Base-by-base conservation (phyloP, 1,140 invertebrate genomes). In the Xylocopa sonorina region DNA sequence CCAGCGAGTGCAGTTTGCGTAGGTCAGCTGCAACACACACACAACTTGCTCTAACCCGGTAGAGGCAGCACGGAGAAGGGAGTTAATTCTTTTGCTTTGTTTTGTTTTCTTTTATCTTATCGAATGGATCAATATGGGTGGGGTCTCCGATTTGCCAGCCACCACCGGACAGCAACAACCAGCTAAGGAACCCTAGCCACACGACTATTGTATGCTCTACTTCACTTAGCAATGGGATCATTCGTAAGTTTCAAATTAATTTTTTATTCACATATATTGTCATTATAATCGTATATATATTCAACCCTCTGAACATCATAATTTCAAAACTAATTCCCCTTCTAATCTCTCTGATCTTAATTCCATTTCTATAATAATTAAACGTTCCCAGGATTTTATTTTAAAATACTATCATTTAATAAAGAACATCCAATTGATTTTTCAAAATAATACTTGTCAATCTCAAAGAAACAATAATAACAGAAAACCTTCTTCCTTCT, bases 1-100 rank as follows among this genome's bases (percentile, higher is more conserved):
- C 95, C 93, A 95, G 93, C 90, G 94, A 95, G 93, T 95, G 94
- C 91, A 94, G 94, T 93, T 94, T 95, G 90, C 92, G 92, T 92
- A 92, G 92, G 92, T 92, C 92, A 93, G 92, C 92, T 93, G 92
- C 92, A 93, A 93, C 92, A 93, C 92, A 93, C 92, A 93, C 92
- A 93, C 92, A 93, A 92, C 91, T 93, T 93, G 92, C 92, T 92
- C 92, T 93, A 92, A 93, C 92, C 75, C 92, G 91, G 90, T 92
- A 91, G 90, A 91, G 91, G 91, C 91, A 78, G 90, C 91, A 93
- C 90, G 91, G 89, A 90, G 91, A 91, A 90, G 91, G 90, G 91
- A 90, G 85, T 92, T 92, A 90, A 71, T 57, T 57, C 24, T 67
- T 67, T 62, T 51, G 51, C 73, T 51, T 66, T 78, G 34, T 72